Conservation (phyloP, 1,140 invertebrate genomes). For the silkworm (Bombyx mori) region ASM3026992v2 NC_085117.1:18344001-18344500, state of each 20-base stretch:
- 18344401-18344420: constrained; percentile 14
- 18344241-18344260: constrained; percentile 12
- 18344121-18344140: no score
- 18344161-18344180: no score
- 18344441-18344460: constrained; percentile 1
- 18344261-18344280: constrained; percentile 42
- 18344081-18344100: constrained; percentile 8
- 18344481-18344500: constrained; percentile 77
- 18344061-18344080: constrained; percentile 77
- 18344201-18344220: constrained; percentile 24
- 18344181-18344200: constrained; percentile 2
- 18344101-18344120: no score
- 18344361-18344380: constrained; percentile 20
- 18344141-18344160: no score
- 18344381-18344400: constrained; percentile 24
- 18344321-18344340: constrained; percentile 27
- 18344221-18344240: constrained; percentile 26
- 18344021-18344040: constrained; percentile 75
- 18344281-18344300: constrained; percentile 39
- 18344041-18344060: constrained; percentile 77
- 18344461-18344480: not conserved
- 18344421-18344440: constrained; percentile 6
- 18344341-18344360: constrained; percentile 25
- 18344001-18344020: constrained; percentile 74
- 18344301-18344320: constrained; percentile 28